These are phyloP conservation scores for Macaca fascicularis DNA, from an alignment of 2,113 vertebrate genomes.

Conservation along the genomic window T2T-MFA8v1.1 NC_088384.1:62766501-62767000, in stretches of 20 bases:
- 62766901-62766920: background rate
- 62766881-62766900: background rate
- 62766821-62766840: background rate
- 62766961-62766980: background rate
- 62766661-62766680: background rate
- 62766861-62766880: background rate
- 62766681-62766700: background rate
- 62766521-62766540: background rate
- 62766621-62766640: accelerated
- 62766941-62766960: background rate
- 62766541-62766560: background rate
- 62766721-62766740: background rate
- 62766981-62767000: no score
- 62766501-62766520: background rate
- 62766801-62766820: accelerated
- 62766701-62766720: background rate
- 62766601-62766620: background rate
- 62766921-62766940: background rate
- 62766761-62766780: background rate
- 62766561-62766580: background rate
- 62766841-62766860: background rate
- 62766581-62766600: background rate
- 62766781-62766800: background rate
- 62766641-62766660: background rate
- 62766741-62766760: background rate